Evolutionary conservation across 2,797 vertebrate species (phyloP), one percentile per base, ranked within the genome.

Genomic region (Hypotaenidia philippensis): DNA sequence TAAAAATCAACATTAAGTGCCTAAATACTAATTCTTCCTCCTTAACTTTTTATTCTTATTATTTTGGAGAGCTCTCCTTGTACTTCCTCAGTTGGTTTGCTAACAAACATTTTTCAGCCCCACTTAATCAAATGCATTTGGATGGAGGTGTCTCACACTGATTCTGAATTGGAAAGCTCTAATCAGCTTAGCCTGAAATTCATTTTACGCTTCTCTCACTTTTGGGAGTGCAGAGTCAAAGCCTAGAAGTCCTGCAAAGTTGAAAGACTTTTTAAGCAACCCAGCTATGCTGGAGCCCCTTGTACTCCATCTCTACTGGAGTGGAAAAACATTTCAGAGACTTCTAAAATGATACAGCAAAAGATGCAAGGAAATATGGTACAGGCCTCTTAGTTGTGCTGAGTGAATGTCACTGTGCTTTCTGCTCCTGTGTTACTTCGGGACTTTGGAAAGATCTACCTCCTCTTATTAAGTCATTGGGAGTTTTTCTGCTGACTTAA

Each of bases 51-150:
- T 32, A 57, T 71, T 83, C 47, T 80, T 87, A 49, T 83, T 60
- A 76, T 81, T 81, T 87, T 66, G 44, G 36, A 94, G 81, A 87
- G 36, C 57, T 71, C 78, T 72, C 57, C 70, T 72, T 70, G 16
- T 60, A 45, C 40, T 27, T 80, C 56, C 56, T 77, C 11, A 6
- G 31, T 47, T 44, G 50, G 66, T 87, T 90, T 91, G 78, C 49
- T 66, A 83, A 80, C 63, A 83, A 92, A 57, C 36, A 49, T 31
- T 87, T 79, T 92, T 63, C 75, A 90, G 68, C 20, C 36, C 47
- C 56, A 40, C 81, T 89, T 95, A 91, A 93, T 91, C 78, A 85
- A 92, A 80, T 14, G 29, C 32, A 27, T 83, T 92, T 80, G 75
- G 79, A 93, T 95, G 50, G 75, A 90, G 68, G 69, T 72, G 10